Evolutionary conservation across 2,888 invertebrate genomes (phyloP).

Genomic region (Meta bourneti): DNA sequence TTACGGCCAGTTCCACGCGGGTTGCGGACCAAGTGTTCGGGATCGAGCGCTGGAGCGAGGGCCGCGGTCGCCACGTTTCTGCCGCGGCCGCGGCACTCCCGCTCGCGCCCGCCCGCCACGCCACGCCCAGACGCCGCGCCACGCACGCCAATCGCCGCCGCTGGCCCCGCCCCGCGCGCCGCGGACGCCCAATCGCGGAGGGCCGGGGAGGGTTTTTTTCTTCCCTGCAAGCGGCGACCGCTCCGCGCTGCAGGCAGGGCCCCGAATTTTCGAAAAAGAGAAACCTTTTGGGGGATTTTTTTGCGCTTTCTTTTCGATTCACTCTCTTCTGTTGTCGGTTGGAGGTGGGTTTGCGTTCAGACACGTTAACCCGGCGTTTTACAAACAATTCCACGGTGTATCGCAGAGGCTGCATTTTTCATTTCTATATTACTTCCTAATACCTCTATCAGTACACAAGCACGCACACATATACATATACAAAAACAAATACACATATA

Average conservation of each 20-base stretch:
- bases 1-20: constrained; percentile 74
- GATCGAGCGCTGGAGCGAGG: constrained; percentile 25
- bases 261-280: too few species aligned
- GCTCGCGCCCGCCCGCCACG: constrained; percentile 20
- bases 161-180: constrained; percentile 20
- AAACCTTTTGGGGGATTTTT: too few species aligned
- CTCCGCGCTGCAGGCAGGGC: background rate
- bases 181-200: background rate
- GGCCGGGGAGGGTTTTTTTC: background rate
- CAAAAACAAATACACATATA: too few species aligned
- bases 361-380: background rate
- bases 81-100: constrained; percentile 32
- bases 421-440: too few species aligned
- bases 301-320: too few species aligned
- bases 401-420: too few species aligned
- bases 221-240: background rate
- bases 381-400: background rate
- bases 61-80: constrained; percentile 58
- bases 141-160: constrained; percentile 2
- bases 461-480: too few species aligned
- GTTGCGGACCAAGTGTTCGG: constrained; percentile 4
- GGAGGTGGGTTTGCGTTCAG: background rate
- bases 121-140: constrained; percentile 36
- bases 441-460: too few species aligned
- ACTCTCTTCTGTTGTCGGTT: background rate